A percentile compares a stretch with the other conserved stretches of the same genome.
Conservation (phyloP, 2,888 invertebrate species). For the Steromphala cineraria region DNA sequence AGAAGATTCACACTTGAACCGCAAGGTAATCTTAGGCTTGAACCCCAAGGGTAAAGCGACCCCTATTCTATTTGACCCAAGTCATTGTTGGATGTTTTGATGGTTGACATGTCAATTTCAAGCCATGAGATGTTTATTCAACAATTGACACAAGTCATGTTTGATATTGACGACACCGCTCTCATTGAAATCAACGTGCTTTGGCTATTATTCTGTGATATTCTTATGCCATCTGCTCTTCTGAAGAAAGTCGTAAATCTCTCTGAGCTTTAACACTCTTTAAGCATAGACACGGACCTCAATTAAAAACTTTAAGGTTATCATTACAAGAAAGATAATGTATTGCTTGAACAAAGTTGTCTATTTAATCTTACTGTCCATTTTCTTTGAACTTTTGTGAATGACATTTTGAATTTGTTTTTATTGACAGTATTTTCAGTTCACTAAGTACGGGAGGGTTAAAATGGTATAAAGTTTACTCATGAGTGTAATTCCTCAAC, state of each 20-base stretch:
- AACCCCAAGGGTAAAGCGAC: not conserved
- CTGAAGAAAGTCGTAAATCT: not conserved
- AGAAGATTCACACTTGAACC: slow-evolving; percentile 9
- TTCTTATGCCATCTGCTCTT: not conserved
- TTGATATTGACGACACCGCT: not conserved
- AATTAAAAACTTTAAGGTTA: not conserved
- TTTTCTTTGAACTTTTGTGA: not conserved
- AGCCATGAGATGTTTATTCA: not conserved
- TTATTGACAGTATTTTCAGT: not conserved
- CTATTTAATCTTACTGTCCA: not conserved
- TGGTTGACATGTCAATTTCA: not conserved
- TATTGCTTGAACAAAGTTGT: not conserved
- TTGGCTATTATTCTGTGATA: not conserved
- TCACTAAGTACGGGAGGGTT: not conserved
- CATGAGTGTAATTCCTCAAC: too few relatives aligned
- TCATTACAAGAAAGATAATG: not conserved
- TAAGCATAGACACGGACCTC: not conserved
- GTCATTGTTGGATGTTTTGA: not conserved
- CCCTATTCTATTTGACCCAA: not conserved
- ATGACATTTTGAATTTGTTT: not conserved
- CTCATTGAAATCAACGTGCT: not conserved
- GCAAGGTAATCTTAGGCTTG: not conserved
- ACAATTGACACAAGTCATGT: slow-evolving; percentile 9
- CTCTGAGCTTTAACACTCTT: not conserved
- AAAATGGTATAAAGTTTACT: too few relatives aligned